Evolutionary conservation across 92 coral and sea anemone genomes (phyloP), one percentile per base, ranked within the genome.

Genomic region (Pocillopora meandrina): DNA sequence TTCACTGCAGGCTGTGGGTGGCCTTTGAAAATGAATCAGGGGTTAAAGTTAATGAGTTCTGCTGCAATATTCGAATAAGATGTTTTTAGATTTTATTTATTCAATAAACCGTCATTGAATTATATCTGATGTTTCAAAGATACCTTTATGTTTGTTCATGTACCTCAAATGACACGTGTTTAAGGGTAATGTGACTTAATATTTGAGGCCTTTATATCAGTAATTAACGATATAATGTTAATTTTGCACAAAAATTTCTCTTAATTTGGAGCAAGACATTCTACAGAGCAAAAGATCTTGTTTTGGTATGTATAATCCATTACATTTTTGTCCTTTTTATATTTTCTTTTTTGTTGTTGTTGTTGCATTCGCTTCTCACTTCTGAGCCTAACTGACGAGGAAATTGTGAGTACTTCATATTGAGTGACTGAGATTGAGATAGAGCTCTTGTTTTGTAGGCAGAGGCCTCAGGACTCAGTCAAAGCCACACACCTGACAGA

Each of bases 221-320:
- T 42, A 42, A 7, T 42, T 42, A 42, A 42, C 5, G 2, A 42
- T 42, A 42, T 42, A 42, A 42, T 42, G 52, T 3, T 20, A 21
- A 20, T 65, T 57, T 74, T 33, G 10, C 8, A 0, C 8, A 3
- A 47, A 57, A 14, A 72, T 36, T 82, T 76, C 67, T 61, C 89
- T 87, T 84, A 70, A 75, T 60, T 61, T 56, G 42, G 42, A 66
- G 19, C 78, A 63, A 97, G 99, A 97, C 99, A 69, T 94, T 97
- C 63, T 97, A 92, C 75, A 92, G 99, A 89, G 95, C 95, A 19
- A 97, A 86, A 62, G 99, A 97, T 82, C 93, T 92, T 9, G 91
- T 89, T 82, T 82, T 92, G 91, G 98, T 94, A 56, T 80, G 93
- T 85, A 18, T 66, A n/a, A n/a, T 66, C 31, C 72, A 66, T 69